phyloP scores from a whole-genome alignment of 2,888 invertebrate genomes.

The Entomobrya multifasciata region DNA sequence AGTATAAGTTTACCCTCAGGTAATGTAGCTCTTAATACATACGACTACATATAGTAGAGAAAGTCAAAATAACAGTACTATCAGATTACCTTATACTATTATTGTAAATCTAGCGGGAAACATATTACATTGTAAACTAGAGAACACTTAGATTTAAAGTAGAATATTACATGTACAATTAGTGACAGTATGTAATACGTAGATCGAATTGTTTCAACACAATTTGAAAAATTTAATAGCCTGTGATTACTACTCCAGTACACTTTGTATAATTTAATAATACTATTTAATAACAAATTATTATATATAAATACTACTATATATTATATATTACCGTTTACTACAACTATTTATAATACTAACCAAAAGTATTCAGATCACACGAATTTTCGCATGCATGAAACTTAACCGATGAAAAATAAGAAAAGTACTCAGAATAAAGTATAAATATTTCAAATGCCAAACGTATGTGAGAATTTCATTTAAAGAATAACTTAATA shows the following conservation, averaged over 20 bases:
- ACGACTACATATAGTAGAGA: not conserved
- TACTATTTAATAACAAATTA: constrained; percentile 31
- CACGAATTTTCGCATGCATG: constrained; percentile 69
- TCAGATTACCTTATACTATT: not conserved
- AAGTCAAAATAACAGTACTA: not conserved
- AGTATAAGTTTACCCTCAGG: constrained; percentile 31
- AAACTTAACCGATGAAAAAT: constrained; percentile 39
- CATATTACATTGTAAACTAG: too few species aligned
- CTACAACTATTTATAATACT: constrained; percentile 57
- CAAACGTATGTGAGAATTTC: not conserved
- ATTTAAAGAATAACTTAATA: too few species aligned
- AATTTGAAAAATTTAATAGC: constrained; percentile 62
- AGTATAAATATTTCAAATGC: constrained; percentile 22
- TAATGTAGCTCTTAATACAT: constrained; percentile 1
- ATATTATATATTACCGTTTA: constrained; percentile 43
- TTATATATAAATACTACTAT: not conserved
- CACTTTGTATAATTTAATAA: constrained; percentile 50
- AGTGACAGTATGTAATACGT: constrained; percentile 10
- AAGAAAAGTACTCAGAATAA: constrained; percentile 53
- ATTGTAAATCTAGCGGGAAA: not conserved
- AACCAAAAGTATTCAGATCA: constrained; percentile 68
- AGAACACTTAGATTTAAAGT: not conserved
- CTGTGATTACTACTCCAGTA: constrained; percentile 67
- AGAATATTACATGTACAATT: constrained; percentile 22
- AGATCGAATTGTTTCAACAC: constrained; percentile 33